Conservation (phyloP, 1,140 invertebrate genomes). For the Gonatopus flavifemur region DNA sequence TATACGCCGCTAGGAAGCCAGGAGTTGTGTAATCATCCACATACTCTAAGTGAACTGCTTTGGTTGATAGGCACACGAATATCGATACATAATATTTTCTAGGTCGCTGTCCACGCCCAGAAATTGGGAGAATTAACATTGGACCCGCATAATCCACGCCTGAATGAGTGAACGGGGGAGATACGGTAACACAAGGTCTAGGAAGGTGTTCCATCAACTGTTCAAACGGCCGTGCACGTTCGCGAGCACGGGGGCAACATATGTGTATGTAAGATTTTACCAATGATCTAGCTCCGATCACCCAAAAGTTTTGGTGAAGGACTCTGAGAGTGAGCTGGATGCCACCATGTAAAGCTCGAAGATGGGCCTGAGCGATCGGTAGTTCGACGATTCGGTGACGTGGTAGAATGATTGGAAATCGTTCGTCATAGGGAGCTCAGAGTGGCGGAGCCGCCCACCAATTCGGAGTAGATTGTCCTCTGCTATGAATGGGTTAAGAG, state of each 20-base stretch:
- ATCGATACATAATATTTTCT: too few species aligned
- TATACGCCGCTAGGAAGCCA: constrained; percentile 4
- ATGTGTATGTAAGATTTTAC: constrained; percentile 15
- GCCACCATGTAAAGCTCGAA: constrained; percentile 20
- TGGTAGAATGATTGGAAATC: constrained; percentile 4
- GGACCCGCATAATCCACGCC: constrained; percentile 45
- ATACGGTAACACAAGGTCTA: constrained; percentile 20
- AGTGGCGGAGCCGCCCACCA: constrained; percentile 5
- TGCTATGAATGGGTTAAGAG: not conserved
- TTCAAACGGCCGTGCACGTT: constrained; percentile 28
- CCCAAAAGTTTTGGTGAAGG: constrained; percentile 31
- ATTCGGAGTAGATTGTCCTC: constrained; percentile 6
- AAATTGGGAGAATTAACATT: too few species aligned
- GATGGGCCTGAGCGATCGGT: constrained; percentile 14
- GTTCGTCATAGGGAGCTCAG: not conserved
- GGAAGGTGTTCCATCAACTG: constrained; percentile 46
- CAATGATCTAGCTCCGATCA: constrained; percentile 14
- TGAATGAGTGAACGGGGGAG: constrained; percentile 25
- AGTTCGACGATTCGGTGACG: not conserved
- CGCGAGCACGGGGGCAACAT: constrained; percentile 18
- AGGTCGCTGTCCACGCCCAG: too few species aligned
- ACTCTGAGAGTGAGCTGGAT: constrained; percentile 17
- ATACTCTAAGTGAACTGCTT: too few species aligned
- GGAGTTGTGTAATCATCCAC: not conserved
- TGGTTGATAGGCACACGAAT: too few species aligned